A percentile compares a stretch with the other conserved stretches of the same genome.
phyloP scores from a whole-genome alignment of 2,113 vertebrate genomes.

The Lepisosteus oculatus region DNA sequence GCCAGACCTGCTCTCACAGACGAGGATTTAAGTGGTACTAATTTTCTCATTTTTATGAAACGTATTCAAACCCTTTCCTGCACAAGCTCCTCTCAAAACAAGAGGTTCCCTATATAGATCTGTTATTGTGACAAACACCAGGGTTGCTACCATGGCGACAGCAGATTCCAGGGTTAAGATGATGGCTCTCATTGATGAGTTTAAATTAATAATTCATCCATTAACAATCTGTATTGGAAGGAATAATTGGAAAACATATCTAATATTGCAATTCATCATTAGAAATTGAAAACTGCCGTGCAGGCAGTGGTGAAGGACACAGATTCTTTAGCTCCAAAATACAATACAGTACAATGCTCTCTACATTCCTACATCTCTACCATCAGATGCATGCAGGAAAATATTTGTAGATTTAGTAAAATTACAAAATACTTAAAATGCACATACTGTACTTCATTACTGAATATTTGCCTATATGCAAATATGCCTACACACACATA shows the following conservation, averaged over 20 bases:
- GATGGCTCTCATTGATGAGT: slow-evolving; percentile 29
- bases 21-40: slow-evolving; percentile 8
- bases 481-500: too few species aligned
- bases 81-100: slow-evolving; percentile 20
- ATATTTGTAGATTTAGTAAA: too few species aligned
- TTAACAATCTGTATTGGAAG: slow-evolving; percentile 39
- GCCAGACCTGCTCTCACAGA: slow-evolving; percentile 21
- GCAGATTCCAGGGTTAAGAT: slow-evolving; percentile 49
- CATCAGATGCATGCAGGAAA: too few species aligned
- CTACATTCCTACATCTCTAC: too few species aligned
- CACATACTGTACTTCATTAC: too few species aligned
- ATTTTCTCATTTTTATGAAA: neutral
- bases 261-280: slow-evolving; percentile 9
- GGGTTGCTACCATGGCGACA: slow-evolving; percentile 55
- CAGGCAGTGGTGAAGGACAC: too few species aligned
- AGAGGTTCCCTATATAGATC: slow-evolving; percentile 31
- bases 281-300: neutral
- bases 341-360: too few species aligned
- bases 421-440: too few species aligned
- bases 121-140: slow-evolving; percentile 29
- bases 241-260: slow-evolving; percentile 7
- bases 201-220: slow-evolving; percentile 50
- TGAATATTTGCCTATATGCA: too few species aligned
- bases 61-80: slow-evolving; percentile 8
- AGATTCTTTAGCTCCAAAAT: too few species aligned